These are phyloP conservation scores for Athripsodes cinereus DNA, from an alignment of 2,888 invertebrate genomes.

Conservation along the genomic window DNA sequence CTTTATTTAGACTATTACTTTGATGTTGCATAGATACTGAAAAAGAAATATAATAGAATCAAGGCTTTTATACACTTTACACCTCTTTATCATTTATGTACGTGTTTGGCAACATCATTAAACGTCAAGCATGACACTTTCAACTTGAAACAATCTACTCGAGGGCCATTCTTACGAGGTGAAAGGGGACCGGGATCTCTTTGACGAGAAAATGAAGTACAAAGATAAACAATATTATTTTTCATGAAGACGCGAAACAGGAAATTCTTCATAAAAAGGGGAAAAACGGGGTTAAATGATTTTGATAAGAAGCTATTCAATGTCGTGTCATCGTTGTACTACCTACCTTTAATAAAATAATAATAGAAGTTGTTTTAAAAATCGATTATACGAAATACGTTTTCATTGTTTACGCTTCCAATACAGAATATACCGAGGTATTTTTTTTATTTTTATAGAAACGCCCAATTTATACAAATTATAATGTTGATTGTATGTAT, in stretches of 20 bases:
- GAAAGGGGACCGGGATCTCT: constrained; percentile 16
- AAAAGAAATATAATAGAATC: neutral
- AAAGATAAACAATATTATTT: constrained; percentile 28
- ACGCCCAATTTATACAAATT: no score
- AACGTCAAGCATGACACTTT: constrained; percentile 24
- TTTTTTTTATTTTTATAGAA: no score
- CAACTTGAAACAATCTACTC: constrained; percentile 25
- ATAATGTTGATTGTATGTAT: no score
- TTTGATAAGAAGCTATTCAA: constrained; percentile 16
- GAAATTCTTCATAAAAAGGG: constrained; percentile 24
- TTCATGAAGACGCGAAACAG: constrained; percentile 24
- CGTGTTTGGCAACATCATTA: constrained; percentile 18
- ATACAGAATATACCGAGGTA: no score
- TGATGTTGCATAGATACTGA: no score
- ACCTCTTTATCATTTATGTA: constrained; percentile 4
- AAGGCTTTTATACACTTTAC: neutral
- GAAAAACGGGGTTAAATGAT: constrained; percentile 18
- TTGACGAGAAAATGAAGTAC: constrained; percentile 25
- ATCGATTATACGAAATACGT: neutral
- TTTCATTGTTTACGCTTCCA: neutral
- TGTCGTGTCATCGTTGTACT: neutral
- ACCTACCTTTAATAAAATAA: neutral
- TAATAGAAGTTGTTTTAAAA: neutral
- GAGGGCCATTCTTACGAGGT: constrained; percentile 21
- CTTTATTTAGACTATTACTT: no score